A percentile compares a stretch with the other conserved stretches of the same genome.
Conservation (phyloP, 2,113 vertebrate species). For the Passer domesticus region DNA sequence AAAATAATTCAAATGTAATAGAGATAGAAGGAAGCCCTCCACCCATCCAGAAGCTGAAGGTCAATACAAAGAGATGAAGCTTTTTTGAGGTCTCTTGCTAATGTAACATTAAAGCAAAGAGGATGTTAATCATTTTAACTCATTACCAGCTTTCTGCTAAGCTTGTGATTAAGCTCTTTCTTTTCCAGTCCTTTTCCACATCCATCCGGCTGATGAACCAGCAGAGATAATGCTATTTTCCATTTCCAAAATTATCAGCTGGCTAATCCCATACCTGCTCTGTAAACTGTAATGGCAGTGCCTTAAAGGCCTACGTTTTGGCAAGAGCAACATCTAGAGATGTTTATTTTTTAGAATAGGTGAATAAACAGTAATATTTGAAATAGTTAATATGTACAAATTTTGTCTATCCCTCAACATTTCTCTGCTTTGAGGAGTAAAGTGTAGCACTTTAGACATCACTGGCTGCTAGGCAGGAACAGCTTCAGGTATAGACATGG, state of each 20-base stretch:
- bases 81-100: not conserved
- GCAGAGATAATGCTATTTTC: not conserved
- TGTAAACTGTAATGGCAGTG: not conserved
- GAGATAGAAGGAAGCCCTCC: not conserved
- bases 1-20: not conserved
- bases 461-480: not conserved
- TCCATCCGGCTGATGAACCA: not conserved
- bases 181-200: not conserved
- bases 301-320: not conserved
- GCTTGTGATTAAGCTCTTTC: conserved; percentile 10
- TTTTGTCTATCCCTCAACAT: not conserved
- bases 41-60: not conserved
- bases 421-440: not conserved
- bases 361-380: not conserved
- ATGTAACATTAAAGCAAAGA: not conserved
- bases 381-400: not conserved
- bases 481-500: not conserved
- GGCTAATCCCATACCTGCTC: not conserved
- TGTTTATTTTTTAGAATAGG: not conserved
- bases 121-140: conserved; percentile 29
- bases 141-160: conserved; percentile 9
- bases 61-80: not conserved
- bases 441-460: not conserved
- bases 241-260: not conserved
- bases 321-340: not conserved